Base-by-base conservation (phyloP, 1,140 invertebrate genomes). In the Nasonia giraulti region DNA sequence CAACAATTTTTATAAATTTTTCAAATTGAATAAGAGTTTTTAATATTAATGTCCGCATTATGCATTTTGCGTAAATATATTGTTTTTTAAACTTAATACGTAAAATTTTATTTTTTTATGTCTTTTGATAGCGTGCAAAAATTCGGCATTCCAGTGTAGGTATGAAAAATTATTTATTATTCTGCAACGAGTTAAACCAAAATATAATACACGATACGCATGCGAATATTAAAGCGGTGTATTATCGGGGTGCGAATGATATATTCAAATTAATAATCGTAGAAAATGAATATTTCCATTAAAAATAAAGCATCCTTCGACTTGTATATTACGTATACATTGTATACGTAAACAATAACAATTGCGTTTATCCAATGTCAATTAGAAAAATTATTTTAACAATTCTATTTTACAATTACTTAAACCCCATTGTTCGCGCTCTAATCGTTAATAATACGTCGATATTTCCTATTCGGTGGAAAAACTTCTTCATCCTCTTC, bases 401-500 rank as follows among this genome's bases (percentile, higher is more conserved):
- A 75, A 80, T 85, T 50, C n/a, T 84, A 75, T 85, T 81, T 75
- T 85, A 80, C 55, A 80, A 80, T 80, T 68, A 76, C 69, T 68
- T 76, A 66, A 33, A 17, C 7, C 40, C 12, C 50, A 85, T 37
- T 85, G 14, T 76, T 71, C 11, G 44, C 71, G 40, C 62, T 84
- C 93, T 91, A 94, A 88, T 94, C 94, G 86, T 83, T 94, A 85
- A 94, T 92, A 88, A 94, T 94, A 23, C 94, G 91, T 83, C 93
- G 91, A 87, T 93, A 94, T 90, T 94, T 94, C 89, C 93, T 93
- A 83, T 92, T 93, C n/a, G 94, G 94, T 73, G 94, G 94, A 86
- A 92, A 92, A 6, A 93, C 90, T 82, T 93, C 91, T 87, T 94
- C 93, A 1, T 94, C 93, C 87, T 91, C 92, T 23, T 90, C 90